A percentile compares a stretch with the other conserved stretches of the same genome.
These are phyloP conservation scores for Huso huso DNA, from an alignment of 2,797 vertebrate species.

Conservation along the genomic window DNA sequence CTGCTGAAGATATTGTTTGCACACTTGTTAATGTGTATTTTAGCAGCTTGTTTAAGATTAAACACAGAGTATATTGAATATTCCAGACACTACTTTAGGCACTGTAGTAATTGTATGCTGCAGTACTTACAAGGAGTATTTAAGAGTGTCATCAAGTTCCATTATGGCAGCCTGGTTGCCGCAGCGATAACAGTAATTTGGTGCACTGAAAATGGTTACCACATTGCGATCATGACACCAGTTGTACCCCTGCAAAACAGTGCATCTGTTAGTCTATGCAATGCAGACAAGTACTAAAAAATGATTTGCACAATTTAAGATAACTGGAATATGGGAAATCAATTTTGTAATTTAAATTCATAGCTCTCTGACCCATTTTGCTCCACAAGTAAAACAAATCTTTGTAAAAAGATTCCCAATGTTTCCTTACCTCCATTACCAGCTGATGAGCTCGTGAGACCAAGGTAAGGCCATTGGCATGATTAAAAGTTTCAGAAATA, in stretches of 20 bases:
- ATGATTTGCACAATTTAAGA: no score
- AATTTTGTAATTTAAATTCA: no score
- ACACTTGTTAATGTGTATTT: no score
- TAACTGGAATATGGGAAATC: no score
- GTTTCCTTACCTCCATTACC: conserved; percentile 85
- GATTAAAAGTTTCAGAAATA: conserved; percentile 95
- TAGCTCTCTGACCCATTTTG: no score
- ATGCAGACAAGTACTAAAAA: background rate
- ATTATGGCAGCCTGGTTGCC: conserved; percentile 98
- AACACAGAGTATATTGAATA: background rate
- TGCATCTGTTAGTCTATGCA: background rate
- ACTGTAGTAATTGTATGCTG: no score
- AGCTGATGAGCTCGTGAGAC: conserved; percentile 95
- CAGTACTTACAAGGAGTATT: conserved; percentile 93
- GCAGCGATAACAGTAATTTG: conserved; percentile 96
- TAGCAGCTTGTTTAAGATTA: no score
- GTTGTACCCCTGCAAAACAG: conserved; percentile 77
- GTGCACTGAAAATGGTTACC: conserved; percentile 96
- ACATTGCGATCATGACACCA: conserved; percentile 98
- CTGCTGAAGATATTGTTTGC: no score
- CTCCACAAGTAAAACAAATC: no score
- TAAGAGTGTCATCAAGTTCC: conserved; percentile 96
- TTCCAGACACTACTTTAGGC: no score
- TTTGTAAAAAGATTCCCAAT: background rate
- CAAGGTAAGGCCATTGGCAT: conserved; percentile 90